These are phyloP conservation scores for Spongilla lacustris DNA, from an alignment of 37 sponge, comb jelly and placozoan species.

Conservation along the genomic window DNA sequence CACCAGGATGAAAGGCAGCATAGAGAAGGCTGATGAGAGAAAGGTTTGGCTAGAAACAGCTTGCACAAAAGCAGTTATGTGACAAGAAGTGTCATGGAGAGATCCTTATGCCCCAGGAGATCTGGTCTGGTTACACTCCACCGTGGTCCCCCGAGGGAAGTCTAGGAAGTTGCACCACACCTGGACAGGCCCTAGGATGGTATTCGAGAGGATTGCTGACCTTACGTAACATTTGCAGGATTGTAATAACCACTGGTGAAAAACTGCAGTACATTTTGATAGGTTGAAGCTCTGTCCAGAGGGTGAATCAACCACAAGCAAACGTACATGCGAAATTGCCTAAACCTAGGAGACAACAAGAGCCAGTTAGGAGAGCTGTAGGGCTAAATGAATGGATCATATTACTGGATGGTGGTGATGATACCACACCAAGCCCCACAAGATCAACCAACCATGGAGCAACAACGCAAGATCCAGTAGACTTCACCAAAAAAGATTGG, in stretches of 20 bases:
- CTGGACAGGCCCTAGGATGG: not conserved
- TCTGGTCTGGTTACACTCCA: no score
- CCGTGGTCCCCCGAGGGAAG: no score
- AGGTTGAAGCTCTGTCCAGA: not conserved
- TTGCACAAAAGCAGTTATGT: slow-evolving; percentile 23
- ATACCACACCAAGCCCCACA: no score
- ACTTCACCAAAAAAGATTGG: no score
- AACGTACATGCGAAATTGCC: not conserved
- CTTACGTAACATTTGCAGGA: not conserved
- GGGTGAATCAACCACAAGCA: not conserved
- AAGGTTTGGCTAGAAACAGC: not conserved
- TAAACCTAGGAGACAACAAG: no score
- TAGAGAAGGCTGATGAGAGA: slow-evolving; percentile 10
- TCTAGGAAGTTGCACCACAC: no score
- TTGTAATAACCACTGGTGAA: not conserved
- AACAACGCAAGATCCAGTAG: no score
- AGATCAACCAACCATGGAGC: no score
- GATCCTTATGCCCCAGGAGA: no score
- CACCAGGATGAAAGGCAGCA: not conserved
- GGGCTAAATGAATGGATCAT: not conserved
- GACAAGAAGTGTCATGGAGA: no score
- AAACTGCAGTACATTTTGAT: not conserved
- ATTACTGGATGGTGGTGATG: no score
- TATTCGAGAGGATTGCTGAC: not conserved
- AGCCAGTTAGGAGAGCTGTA: not conserved